A percentile compares a stretch with the other conserved stretches of the same genome.
phyloP scores from a whole-genome alignment of 2,888 invertebrate species.

The Ophion ventricosus region DNA sequence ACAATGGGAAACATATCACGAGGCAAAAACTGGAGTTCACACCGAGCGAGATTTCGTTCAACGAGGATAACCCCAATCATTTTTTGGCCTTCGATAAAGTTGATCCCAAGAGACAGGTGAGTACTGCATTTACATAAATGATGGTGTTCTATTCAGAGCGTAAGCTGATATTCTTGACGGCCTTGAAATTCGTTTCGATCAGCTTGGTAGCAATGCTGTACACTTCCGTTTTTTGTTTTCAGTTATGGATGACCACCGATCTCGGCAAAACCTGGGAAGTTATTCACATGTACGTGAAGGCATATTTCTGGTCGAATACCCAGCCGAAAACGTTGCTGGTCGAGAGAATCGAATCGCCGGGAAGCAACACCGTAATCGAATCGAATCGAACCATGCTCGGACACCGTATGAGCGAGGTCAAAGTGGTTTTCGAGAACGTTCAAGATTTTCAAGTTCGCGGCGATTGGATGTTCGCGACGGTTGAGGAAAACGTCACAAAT shows the following conservation, averaged over 20 bases:
- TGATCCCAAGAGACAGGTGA: conserved; percentile 87
- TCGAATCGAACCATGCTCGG: conserved; percentile 77
- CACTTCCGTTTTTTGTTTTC: conserved; percentile 49
- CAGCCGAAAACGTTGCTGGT: conserved; percentile 85
- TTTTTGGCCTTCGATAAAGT: conserved; percentile 91
- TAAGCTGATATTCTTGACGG: background rate
- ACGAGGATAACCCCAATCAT: conserved; percentile 88
- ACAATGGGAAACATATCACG: conserved; percentile 89
- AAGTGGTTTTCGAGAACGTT: conserved; percentile 87
- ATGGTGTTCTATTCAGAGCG: no score
- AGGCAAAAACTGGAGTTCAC: conserved; percentile 88
- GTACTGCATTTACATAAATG: conserved; percentile 52
- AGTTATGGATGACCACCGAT: conserved; percentile 91
- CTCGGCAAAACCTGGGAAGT: conserved; percentile 89
- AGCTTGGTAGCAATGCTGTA: background rate
- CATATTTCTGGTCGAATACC: conserved; percentile 89
- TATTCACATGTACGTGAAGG: conserved; percentile 90
- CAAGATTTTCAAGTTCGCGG: conserved; percentile 93
- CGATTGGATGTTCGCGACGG: conserved; percentile 94
- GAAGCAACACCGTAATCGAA: conserved; percentile 84
- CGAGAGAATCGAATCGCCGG: conserved; percentile 88
- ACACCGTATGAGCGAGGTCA: conserved; percentile 73
- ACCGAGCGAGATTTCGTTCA: conserved; percentile 91
- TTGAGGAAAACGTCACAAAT: conserved; percentile 83
- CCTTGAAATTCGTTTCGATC: background rate